Evolutionary conservation across 2,113 vertebrate genomes (phyloP), one percentile per base, ranked within the genome.

Genomic region (Rutilus rutilus): DNA sequence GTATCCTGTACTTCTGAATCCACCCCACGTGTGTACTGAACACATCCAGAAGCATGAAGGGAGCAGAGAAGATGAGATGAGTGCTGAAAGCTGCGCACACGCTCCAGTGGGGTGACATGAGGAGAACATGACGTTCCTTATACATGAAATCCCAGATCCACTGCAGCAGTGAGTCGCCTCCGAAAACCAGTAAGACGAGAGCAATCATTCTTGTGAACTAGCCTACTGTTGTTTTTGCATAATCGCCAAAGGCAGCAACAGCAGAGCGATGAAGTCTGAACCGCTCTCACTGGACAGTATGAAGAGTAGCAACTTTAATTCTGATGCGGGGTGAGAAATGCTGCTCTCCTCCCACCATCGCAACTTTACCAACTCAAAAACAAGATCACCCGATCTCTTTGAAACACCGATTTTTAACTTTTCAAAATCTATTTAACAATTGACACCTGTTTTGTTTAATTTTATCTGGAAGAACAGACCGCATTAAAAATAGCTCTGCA

Each of bases 41-140:
- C 6, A 73, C 42, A 75, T 95, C 95, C 69, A 95, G 87, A 4
- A 39, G 39, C 5, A 95, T 47, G 91, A 94, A 95, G 0, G 93
- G 93, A 11, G 84, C 33, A 85, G 94, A 92, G 17, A 94, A n/a
- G 2, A 92, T 9, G 0, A 95, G 45, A 83, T 96, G 94, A 8
- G 57, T 84, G 5, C 90, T 6, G 75, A 96, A 89, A 5, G 91
- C 94, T 73, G 77, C 84, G 42, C 42, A 71, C 25, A 92, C 92
- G 0, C 90, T 87, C 74, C 94, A 85, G 84, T 89, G 78, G 0
- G 87, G 91, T 1, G 93, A 94, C 12, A 45, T 15, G 23, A 93
- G 86, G 23, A 91, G 9, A 1, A 87, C 83, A 39, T 83, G 50
- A 36, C 80, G 90, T 0, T 7, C 17, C n/a, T 45, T 33, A 21